Percentiles rank a stretch among this genome's conserved stretches.
These are phyloP conservation scores for Triplophysa rosa DNA, from an alignment of 2,113 vertebrate species.

Conservation along the genomic window DNA sequence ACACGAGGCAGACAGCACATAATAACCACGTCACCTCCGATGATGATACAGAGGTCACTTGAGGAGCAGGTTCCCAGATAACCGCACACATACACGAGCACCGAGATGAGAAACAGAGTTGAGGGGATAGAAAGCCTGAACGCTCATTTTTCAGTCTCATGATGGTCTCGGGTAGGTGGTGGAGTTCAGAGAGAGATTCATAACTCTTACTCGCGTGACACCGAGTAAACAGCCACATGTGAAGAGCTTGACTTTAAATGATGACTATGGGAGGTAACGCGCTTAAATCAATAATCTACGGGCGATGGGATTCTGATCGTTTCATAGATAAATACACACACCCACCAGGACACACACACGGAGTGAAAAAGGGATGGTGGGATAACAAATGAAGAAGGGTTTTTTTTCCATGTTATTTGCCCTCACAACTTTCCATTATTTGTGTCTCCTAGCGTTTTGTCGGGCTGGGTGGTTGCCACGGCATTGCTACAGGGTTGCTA, in stretches of 20 bases:
- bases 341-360: not conserved
- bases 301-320: not conserved
- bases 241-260: conserved; percentile 14
- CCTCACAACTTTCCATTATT: too few species aligned
- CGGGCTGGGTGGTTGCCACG: too few species aligned
- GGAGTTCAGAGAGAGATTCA: conserved; percentile 7
- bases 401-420: not conserved
- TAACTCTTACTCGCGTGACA: not conserved
- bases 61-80: not conserved
- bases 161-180: conserved; percentile 20
- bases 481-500: too few species aligned
- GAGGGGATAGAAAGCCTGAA: conserved; percentile 13
- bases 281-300: not conserved
- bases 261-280: not conserved
- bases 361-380: not conserved
- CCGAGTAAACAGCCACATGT: not conserved
- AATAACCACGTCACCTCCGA: conserved; percentile 40
- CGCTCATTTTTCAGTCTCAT: not conserved
- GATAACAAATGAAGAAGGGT: not conserved
- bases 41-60: conserved; percentile 40
- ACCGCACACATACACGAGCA: conserved; percentile 25
- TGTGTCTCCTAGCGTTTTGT: too few species aligned
- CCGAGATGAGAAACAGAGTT: not conserved
- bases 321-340: not conserved
- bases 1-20: conserved; percentile 33